Evolutionary conservation across 2,113 vertebrate genomes (phyloP).

Genomic region (Myotis yumanensis): DNA sequence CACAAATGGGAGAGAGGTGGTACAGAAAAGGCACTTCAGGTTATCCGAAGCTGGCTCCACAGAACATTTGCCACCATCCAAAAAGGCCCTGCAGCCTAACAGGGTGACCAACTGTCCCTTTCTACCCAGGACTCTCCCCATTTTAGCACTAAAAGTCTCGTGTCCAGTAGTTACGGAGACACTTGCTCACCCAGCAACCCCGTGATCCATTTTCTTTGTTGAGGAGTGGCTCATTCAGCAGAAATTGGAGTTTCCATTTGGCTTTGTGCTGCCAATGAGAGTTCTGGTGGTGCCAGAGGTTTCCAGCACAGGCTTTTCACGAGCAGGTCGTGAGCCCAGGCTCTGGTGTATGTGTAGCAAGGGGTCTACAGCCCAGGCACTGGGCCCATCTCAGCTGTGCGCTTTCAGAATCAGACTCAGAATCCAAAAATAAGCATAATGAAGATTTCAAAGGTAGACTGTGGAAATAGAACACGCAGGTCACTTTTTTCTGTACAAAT

Average conservation of each 20-base stretch:
- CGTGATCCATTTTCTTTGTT: neutral
- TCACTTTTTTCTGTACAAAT: conserved; percentile 5
- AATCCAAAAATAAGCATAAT: neutral
- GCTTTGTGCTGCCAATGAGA: neutral
- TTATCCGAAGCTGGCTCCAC: neutral
- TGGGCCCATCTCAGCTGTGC: neutral
- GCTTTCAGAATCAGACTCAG: neutral
- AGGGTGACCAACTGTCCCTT: neutral
- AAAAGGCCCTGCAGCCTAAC: neutral
- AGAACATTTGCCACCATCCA: neutral
- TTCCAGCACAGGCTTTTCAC: too few relatives aligned
- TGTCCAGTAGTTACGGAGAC: neutral
- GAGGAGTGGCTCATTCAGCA: neutral
- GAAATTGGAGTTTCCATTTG: neutral
- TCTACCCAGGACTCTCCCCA: neutral
- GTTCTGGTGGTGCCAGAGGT: neutral
- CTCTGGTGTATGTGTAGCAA: accelerated
- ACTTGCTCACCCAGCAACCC: neutral
- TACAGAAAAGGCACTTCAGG: neutral
- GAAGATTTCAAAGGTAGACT: neutral
- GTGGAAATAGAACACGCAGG: neutral
- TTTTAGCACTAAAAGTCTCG: neutral
- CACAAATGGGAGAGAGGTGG: neutral
- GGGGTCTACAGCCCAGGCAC: neutral
- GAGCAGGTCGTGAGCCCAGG: neutral